Evolutionary conservation across 2,797 vertebrate genomes (phyloP), one percentile per base, ranked within the genome.

Genomic region (Poecile montanus): DNA sequence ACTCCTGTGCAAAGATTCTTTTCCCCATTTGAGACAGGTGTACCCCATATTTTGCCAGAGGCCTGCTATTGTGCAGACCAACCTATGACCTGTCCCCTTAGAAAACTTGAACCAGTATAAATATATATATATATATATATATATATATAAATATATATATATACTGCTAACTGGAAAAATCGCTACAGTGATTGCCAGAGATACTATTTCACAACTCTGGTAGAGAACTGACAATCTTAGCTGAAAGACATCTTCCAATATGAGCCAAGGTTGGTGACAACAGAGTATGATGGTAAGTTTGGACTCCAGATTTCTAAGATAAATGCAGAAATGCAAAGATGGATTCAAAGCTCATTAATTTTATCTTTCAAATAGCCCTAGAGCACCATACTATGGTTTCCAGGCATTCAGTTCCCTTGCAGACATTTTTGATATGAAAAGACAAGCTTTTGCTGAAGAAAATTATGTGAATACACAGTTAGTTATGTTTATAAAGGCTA

Each of bases 51-150:
- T 62, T 60, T 75, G 23, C 34, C 40, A 71, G 63, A 54, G 45
- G 10, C 3, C 10, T 80, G 34, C 21, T 56, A 40, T 13, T 0
- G 0, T 21, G 36, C 11, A 65, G 38, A 92, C 14, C 30, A 26
- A 62, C 8, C 7, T 7, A 36, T 2, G 7, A 30, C 8, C 11
- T 61, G n/a, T 75, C 16, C 21, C 16, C 74, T 71, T 16, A 57
- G 42, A 71, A 91, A 87, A 76, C 15, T 20, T 57, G 25, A 75
- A 50, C 7, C 8, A 50, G 38, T 40, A 40, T 40, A 40, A 40
- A 40, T n/a, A n/a, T n/a, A n/a, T n/a, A n/a, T n/a, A 40, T 5
- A 40, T 40, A 40, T 40, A 40, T 40, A 11, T 38, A 38, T 12
- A 40, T 40, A 40, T 40, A 40, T 13, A 40, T 40, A 40, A 38